Evolutionary conservation across 2,888 invertebrate genomes (phyloP), one percentile per base, ranked within the genome.

Genomic region (Tetragonula carbonaria): DNA sequence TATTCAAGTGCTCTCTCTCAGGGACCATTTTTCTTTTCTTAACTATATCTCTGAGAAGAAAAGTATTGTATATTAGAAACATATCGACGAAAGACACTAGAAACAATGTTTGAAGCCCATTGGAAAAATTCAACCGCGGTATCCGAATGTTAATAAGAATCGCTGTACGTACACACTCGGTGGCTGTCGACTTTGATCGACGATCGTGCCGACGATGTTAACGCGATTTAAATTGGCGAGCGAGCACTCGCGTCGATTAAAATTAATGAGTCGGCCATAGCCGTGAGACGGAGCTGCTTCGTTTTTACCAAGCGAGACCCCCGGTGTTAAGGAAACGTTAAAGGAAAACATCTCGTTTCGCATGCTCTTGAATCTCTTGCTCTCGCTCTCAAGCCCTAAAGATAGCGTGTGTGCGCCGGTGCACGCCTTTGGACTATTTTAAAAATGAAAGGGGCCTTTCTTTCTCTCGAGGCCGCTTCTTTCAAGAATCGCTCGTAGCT

Each of bases 401-500:
- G 85, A 85, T 77, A 74, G 55, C 77, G 74, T 65, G 79, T 55
- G 76, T 28, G 51, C 18, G 51, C 38, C 59, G 50, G 66, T 28
- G 73, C 65, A 55, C 71, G 74, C 77, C 85, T 85, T 80, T 85
- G 84, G 84, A 85, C 76, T 67, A 77, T 74, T 80, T 85, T 84
- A 80, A 85, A 84, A 85, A 84, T 84, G 70, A 84, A 85, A 74
- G 84, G 62, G 45, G 45, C 66, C 77, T 77, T 85, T 80, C 80
- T 83, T 74, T 83, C 53, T 57, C 57, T 76, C 71, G 76, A 77
- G 74, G 65, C 74, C 68, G 84, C 72, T 78, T 76, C 84, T 76
- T 84, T 84, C 80, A 77, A 84, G 85, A 85, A 84, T 84, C 85
- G 80, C 85, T 84, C 71, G 76, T 80, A 84, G 84, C 74, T 45